A percentile compares a stretch with the other conserved stretches of the same genome.
These are phyloP conservation scores for Polypedilum vanderplanki DNA, from an alignment of 1,140 invertebrate species.

Conservation along the genomic window DNA sequence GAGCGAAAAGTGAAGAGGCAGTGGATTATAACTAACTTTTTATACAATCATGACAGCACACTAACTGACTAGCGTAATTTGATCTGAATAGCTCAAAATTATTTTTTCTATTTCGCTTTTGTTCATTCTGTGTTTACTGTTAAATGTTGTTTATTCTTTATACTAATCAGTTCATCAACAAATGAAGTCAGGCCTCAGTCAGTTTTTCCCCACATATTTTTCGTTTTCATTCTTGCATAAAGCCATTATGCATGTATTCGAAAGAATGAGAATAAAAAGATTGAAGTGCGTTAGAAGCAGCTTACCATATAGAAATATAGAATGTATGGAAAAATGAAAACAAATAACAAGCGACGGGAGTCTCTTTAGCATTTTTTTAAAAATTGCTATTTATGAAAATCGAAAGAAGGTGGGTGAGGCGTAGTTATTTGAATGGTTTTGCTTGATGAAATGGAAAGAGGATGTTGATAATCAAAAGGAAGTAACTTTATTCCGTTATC, in stretches of 20 bases:
- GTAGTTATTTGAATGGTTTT: no score
- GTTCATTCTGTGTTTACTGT: neutral
- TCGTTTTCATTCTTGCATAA: neutral
- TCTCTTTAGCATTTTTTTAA: no score
- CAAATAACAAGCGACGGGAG: no score
- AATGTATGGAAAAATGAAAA: no score
- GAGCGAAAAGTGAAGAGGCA: constrained; percentile 7
- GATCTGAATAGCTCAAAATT: constrained; percentile 4
- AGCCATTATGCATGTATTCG: neutral
- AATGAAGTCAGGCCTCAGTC: neutral
- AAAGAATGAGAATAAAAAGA: no score
- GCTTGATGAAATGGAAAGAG: neutral
- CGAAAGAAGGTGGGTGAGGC: no score
- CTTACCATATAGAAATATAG: no score
- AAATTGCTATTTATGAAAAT: no score
- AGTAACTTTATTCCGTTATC: neutral
- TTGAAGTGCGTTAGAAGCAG: no score
- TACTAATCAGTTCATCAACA: neutral
- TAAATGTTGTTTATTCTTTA: neutral
- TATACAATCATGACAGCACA: constrained; percentile 1
- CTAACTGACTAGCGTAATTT: constrained; percentile 1
- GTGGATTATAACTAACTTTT: neutral
- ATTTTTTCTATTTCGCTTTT: neutral
- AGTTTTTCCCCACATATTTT: neutral
- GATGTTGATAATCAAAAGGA: constrained; percentile 15